Base-by-base conservation (phyloP, 2,113 vertebrate species). In the Centropristis striata region DNA sequence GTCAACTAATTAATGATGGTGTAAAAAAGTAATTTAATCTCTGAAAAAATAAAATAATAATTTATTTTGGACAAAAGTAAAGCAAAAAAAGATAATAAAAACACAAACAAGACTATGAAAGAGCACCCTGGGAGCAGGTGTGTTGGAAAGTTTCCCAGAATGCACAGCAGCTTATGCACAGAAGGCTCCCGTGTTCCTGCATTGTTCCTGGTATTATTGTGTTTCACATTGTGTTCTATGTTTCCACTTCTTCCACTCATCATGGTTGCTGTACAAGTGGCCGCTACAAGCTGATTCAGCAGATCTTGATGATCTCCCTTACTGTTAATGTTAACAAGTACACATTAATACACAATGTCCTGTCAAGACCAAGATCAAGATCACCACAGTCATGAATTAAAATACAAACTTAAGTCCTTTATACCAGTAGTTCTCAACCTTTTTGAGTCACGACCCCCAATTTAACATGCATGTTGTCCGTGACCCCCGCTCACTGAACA, bases 141-240 rank as follows among this genome's bases (percentile, higher is more conserved):
- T n/a, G n/a, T n/a, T n/a, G n/a, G 27, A n/a, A 21, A 10, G 63
- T 49, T 50, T 66, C 46, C 20, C 46, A 66, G 20, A 66, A 50
- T 50, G 36, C 57, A 59, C 57, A 5, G 18, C 36, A 59, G 12
- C 18, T 5, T 50, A 36, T 21, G 13, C 46, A 36, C 46, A 49
- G 0, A 15, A 7, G 16, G 44, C 18, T 55, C 8, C 1, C n/a
- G n/a, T n/a, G n/a, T n/a, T 37, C 20, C 32, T 63, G 20, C 44
- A 23, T 0, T 39, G 20, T 51, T 18, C 18, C 13, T 36, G 25
- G 16, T 57, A 25, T 49, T 67, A 23, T 8, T 37, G 46, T 36
- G 20, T 36, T 37, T 53, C 65, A 27, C 36, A 13, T 37, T 25
- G 37, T 21, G 27, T 36, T 66, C 18, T 8, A 9, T 18, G 3